Percentiles rank a stretch among this genome's conserved stretches.
phyloP scores from a whole-genome alignment of 2,797 vertebrate species.

The Octomys mimax region DNA sequence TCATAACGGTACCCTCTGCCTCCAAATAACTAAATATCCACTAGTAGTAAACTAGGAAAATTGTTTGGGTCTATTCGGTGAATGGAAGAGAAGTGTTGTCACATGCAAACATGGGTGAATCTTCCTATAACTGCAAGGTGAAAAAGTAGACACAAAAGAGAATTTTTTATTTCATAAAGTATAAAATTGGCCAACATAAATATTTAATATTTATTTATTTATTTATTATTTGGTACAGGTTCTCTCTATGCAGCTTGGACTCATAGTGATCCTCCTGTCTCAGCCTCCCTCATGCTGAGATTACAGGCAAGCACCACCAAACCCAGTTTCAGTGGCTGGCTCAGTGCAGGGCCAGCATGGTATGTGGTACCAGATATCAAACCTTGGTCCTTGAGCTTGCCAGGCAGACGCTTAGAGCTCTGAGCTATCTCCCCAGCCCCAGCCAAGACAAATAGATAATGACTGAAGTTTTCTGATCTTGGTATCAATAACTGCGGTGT shows the following conservation, averaged over 20 bases:
- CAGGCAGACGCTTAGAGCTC: no score
- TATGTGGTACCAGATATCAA: no score
- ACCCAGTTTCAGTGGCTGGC: no score
- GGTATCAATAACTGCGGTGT: neutral
- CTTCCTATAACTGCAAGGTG: neutral
- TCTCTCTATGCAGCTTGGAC: no score
- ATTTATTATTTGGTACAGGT: no score
- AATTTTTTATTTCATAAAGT: neutral
- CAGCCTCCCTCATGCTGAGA: no score
- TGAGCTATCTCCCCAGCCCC: no score
- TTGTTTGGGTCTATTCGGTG: neutral
- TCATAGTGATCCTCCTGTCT: no score
- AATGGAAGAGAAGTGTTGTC: neutral
- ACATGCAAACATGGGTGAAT: neutral
- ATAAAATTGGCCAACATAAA: neutral
- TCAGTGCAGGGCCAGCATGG: no score
- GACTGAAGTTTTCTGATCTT: slow-evolving; percentile 26
- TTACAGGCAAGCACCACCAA: no score
- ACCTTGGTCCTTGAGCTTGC: no score
- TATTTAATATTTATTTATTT: no score
- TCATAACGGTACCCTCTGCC: neutral
- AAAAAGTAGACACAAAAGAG: neutral
- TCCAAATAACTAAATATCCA: neutral
- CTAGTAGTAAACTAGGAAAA: neutral
- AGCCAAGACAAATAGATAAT: neutral